Conservation (phyloP, 2,113 vertebrate species). For the Stegastes partitus region DNA sequence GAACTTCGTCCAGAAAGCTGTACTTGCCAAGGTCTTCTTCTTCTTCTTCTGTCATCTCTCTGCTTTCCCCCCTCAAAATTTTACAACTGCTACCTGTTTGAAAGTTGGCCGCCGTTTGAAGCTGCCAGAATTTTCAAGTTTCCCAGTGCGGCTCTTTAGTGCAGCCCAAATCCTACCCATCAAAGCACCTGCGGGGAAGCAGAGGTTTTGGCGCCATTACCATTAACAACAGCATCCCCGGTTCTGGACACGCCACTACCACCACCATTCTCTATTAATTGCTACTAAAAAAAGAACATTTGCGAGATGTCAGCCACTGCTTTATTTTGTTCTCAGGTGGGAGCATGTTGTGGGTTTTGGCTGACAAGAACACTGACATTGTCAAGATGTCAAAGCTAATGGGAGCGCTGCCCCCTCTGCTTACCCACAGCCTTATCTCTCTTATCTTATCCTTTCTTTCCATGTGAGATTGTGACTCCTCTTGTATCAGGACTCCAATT, state of each 20-base stretch:
- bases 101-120: background rate
- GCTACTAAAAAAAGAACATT: background rate
- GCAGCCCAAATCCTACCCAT: background rate
- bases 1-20: conserved; percentile 21
- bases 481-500: conserved; percentile 5
- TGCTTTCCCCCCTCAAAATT: background rate
- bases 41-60: background rate
- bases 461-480: conserved; percentile 20
- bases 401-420: background rate
- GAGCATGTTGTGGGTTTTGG: conserved; percentile 2
- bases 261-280: background rate
- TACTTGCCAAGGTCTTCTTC: conserved; percentile 13
- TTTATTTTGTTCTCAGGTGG: background rate
- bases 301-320: background rate
- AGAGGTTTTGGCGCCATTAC: background rate
- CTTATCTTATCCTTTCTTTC: conserved; percentile 23
- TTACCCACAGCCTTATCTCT: conserved; percentile 4
- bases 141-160: background rate
- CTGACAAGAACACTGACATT: conserved; percentile 28
- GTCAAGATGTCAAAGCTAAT: conserved; percentile 42
- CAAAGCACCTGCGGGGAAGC: background rate
- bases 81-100: background rate
- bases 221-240: background rate
- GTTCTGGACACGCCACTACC: background rate
- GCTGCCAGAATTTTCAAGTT: conserved; percentile 3